These are phyloP conservation scores for Spongilla lacustris DNA, from an alignment of 37 sponge, comb jelly and placozoan species.

Conservation along the genomic window DNA sequence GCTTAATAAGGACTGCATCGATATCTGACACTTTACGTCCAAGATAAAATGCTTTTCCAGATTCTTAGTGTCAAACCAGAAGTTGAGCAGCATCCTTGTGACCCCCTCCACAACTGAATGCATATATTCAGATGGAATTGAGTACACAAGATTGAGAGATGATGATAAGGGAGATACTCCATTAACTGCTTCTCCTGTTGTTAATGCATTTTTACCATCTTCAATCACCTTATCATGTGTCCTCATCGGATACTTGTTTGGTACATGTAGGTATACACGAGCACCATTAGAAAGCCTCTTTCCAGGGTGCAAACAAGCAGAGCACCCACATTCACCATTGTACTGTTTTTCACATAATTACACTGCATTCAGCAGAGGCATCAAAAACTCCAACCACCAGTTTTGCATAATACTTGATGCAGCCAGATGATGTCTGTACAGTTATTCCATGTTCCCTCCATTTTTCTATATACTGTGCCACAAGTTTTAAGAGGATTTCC, in stretches of 20 bases:
- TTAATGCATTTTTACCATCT: background rate
- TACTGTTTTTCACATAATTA: slow-evolving; percentile 14
- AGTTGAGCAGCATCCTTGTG: background rate
- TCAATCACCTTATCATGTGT: background rate
- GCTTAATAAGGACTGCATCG: background rate
- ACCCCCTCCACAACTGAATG: slow-evolving; percentile 29
- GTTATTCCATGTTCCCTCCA: background rate
- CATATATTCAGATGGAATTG: slow-evolving; percentile 38
- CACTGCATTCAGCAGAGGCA: slow-evolving; percentile 33
- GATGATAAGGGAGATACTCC: slow-evolving; percentile 22
- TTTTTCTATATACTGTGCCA: background rate
- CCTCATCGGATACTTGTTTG: background rate
- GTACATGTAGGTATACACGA: slow-evolving; percentile 9
- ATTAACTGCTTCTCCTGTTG: background rate
- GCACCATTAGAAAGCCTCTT: slow-evolving; percentile 4
- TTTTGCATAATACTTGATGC: background rate
- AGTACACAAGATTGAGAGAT: slow-evolving; percentile 5
- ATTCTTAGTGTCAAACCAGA: slow-evolving; percentile 28
- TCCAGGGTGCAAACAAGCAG: slow-evolving; percentile 53
- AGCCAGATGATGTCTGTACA: background rate
- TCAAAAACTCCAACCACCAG: slow-evolving; percentile 26
- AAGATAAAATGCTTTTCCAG: slow-evolving; percentile 28
- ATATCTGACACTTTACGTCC: slow-evolving; percentile 10
- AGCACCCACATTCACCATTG: slow-evolving; percentile 54
- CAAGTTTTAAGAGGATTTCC: background rate